phyloP scores from a whole-genome alignment of 2,888 invertebrate species.

The Latheticus oryzae region DNA sequence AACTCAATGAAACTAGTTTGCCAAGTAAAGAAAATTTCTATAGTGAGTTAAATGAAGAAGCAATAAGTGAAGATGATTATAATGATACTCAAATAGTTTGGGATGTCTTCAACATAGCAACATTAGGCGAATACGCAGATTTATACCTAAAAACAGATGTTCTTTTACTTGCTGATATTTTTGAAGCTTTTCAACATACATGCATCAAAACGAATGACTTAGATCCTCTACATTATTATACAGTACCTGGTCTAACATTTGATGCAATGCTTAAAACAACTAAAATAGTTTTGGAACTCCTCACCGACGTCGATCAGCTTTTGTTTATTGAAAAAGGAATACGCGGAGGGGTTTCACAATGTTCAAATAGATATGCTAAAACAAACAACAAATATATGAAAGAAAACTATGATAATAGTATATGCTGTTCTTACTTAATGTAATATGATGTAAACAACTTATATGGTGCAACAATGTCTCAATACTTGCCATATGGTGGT shows the following conservation, averaged over 20 bases:
- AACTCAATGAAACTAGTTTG: slow-evolving; percentile 43
- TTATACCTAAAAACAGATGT: slow-evolving; percentile 54
- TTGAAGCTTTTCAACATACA: slow-evolving; percentile 53
- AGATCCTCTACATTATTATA: slow-evolving; percentile 55
- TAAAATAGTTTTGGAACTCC: slow-evolving; percentile 48
- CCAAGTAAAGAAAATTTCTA: slow-evolving; percentile 40
- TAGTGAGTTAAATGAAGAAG: slow-evolving; percentile 41
- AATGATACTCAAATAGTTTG: slow-evolving; percentile 48
- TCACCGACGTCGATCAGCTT: slow-evolving; percentile 53
- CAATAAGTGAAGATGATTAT: no score
- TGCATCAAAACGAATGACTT: slow-evolving; percentile 48
- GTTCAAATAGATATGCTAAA: slow-evolving; percentile 50
- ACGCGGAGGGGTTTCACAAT: slow-evolving; percentile 53
- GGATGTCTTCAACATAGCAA: slow-evolving; percentile 47
- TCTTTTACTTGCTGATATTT: slow-evolving; percentile 51
- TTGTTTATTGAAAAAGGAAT: slow-evolving; percentile 51
- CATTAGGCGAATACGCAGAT: slow-evolving; percentile 49
- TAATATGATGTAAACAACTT: slow-evolving; percentile 10
- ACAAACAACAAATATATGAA: slow-evolving; percentile 55
- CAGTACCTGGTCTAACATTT: slow-evolving; percentile 52
- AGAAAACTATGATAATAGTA: slow-evolving; percentile 1
- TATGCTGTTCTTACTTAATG: background rate
- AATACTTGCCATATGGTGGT: background rate
- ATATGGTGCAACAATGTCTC: slow-evolving; percentile 15
- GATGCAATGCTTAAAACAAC: slow-evolving; percentile 56